Evolutionary conservation across 2,113 vertebrate species (phyloP).

Genomic region (Lophura nycthemera): DNA sequence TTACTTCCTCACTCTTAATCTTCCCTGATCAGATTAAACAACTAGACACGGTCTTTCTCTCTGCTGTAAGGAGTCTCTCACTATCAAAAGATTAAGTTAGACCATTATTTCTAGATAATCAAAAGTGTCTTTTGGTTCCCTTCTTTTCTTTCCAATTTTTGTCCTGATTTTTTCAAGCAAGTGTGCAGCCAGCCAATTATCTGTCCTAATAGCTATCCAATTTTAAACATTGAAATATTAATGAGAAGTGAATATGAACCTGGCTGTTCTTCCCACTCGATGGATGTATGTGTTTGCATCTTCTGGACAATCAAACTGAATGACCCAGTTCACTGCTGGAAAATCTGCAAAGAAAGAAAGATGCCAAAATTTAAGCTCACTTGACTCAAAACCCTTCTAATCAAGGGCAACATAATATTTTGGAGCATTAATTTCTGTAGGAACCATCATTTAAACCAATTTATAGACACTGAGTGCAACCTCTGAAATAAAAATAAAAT

Average conservation of each 20-base stretch:
- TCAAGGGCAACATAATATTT: background rate
- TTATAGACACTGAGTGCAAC: background rate
- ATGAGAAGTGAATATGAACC: conserved; percentile 72
- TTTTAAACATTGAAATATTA: background rate
- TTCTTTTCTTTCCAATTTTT: background rate
- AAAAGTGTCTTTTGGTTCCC: background rate
- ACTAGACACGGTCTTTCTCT: background rate
- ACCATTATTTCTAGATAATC: background rate
- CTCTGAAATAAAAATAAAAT: conserved; percentile 59
- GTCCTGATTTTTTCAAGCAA: background rate
- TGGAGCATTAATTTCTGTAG: background rate
- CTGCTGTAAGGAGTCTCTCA: background rate
- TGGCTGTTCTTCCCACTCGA: conserved; percentile 93
- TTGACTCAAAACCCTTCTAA: background rate
- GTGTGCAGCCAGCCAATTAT: background rate
- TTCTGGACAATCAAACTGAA: conserved; percentile 97
- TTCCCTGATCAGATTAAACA: background rate
- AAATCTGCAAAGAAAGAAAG: conserved; percentile 82
- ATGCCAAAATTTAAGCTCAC: background rate
- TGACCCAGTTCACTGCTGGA: conserved; percentile 96
- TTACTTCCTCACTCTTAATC: background rate
- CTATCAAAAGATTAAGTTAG: background rate
- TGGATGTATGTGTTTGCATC: conserved; percentile 97
- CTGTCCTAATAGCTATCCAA: background rate
- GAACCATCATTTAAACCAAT: conserved; percentile 8